A percentile compares a stretch with the other conserved stretches of the same genome.
These are phyloP conservation scores for Rhimphoctona megacephalus DNA, from an alignment of 2,888 invertebrate species.

Conservation along the genomic window DNA sequence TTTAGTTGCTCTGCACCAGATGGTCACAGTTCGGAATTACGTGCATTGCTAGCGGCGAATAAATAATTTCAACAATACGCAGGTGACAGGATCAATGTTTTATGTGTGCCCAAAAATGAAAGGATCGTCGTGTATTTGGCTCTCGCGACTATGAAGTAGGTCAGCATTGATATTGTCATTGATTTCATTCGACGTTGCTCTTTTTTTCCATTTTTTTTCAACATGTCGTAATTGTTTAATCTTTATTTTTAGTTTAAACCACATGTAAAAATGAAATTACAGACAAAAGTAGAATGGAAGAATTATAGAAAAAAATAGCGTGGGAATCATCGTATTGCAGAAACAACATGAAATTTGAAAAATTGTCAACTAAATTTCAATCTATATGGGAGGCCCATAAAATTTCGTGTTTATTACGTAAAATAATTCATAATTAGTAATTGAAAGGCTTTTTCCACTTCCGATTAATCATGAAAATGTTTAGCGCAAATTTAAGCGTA, in stretches of 20 bases:
- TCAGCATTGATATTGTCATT: not conserved
- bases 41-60: not conserved
- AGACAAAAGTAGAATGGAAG: too few species aligned
- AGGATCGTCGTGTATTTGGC: not conserved
- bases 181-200: constrained; percentile 2
- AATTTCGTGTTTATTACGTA: too few species aligned
- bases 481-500: not conserved
- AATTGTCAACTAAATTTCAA: too few species aligned
- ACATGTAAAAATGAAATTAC: not conserved
- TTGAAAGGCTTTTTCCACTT: not conserved
- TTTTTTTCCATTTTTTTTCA: not conserved
- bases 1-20: constrained; percentile 2
- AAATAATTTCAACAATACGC: not conserved
- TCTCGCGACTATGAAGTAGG: not conserved
- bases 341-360: too few species aligned
- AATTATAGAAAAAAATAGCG: too few species aligned
- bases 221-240: not conserved
- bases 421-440: not conserved
- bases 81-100: not conserved
- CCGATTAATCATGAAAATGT: too few species aligned
- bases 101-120: not conserved
- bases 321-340: too few species aligned
- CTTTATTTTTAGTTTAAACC: not conserved
- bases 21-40: constrained; percentile 8
- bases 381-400: too few species aligned